phyloP scores from a whole-genome alignment of 2,113 vertebrate species.

The Aptenodytes patagonicus region DNA sequence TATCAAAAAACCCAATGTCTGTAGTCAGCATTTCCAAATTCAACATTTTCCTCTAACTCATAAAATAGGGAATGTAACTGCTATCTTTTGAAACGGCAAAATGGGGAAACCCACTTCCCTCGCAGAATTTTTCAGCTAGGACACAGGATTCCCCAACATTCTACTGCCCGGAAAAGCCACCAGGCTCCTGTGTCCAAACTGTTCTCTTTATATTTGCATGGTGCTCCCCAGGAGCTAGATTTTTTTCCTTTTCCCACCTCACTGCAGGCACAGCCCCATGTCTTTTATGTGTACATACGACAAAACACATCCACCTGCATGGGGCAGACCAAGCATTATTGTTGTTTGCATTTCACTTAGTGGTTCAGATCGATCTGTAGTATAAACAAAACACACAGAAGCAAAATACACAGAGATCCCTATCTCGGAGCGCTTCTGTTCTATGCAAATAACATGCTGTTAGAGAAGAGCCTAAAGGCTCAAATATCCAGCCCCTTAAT shows the following conservation, averaged over 20 bases:
- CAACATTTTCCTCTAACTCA: neutral
- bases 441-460: neutral
- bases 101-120: neutral
- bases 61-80: neutral
- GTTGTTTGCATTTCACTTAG: neutral
- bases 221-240: neutral
- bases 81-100: neutral
- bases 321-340: accelerated
- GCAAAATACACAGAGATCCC: neutral
- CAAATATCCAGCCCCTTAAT: neutral
- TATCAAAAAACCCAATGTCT: neutral
- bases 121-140: neutral
- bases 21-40: neutral
- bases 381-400: neutral
- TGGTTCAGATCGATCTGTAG: neutral
- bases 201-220: accelerated
- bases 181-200: neutral
- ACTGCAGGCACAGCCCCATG: neutral
- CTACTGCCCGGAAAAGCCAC: accelerated
- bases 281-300: neutral
- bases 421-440: neutral
- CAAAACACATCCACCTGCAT: neutral
- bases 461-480: neutral
- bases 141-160: neutral
- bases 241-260: neutral